phyloP scores from a whole-genome alignment of 2,797 vertebrate species.

The Lacerta bilineata region DNA sequence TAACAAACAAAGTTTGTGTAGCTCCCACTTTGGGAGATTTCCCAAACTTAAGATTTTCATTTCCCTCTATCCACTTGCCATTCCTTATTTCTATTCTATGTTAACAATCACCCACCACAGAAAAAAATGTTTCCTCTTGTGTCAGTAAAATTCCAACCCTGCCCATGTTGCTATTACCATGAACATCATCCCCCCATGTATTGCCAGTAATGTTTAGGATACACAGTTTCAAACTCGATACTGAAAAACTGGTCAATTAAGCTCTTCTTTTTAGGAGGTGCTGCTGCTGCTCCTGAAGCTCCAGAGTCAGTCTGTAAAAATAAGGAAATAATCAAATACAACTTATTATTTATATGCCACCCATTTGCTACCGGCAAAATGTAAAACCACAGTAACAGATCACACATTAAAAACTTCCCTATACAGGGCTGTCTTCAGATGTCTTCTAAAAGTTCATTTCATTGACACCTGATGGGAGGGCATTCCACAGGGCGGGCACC shows the following conservation, averaged over 20 bases:
- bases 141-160: not conserved
- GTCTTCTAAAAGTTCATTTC: too few species aligned
- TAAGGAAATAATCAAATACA: slow-evolving; percentile 20
- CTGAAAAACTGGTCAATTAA: slow-evolving; percentile 99
- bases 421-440: too few species aligned
- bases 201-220: slow-evolving; percentile 84
- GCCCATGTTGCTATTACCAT: rapidly evolving
- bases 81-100: not conserved
- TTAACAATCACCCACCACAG: not conserved
- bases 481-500: too few species aligned
- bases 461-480: too few species aligned
- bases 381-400: too few species aligned
- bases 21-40: not conserved
- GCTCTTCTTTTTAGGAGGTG: slow-evolving; percentile 92
- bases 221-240: slow-evolving; percentile 96
- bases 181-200: not conserved
- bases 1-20: not conserved
- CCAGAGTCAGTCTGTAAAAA: slow-evolving; percentile 86
- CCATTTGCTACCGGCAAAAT: too few species aligned
- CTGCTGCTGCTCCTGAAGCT: slow-evolving; percentile 78
- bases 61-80: too few species aligned
- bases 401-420: too few species aligned
- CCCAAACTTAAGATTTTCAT: not conserved
- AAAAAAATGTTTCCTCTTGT: not conserved
- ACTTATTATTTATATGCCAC: too few species aligned